Evolutionary conservation across 2,113 vertebrate species (phyloP).

Genomic region (Notiomystis cincta): DNA sequence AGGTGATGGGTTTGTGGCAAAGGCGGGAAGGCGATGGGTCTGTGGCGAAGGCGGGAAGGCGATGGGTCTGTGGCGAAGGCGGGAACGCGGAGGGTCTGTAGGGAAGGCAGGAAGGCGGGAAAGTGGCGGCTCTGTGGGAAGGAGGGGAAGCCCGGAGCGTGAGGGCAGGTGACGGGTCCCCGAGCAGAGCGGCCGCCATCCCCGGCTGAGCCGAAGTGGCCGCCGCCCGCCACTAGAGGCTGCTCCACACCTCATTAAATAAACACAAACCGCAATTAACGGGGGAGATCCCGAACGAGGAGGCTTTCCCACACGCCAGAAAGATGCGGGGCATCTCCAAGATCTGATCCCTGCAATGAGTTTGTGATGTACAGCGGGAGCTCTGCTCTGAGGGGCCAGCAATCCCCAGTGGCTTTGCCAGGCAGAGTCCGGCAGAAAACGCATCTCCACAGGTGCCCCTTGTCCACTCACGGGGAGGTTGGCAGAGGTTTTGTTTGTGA

Average conservation of each 20-base stretch:
- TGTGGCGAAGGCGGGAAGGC: background rate
- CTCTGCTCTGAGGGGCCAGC: background rate
- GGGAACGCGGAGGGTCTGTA: no score
- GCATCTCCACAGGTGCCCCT: background rate
- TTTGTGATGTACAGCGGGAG: accelerated
- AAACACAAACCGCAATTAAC: background rate
- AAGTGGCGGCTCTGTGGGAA: background rate
- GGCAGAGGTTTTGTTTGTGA: background rate
- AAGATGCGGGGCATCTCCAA: accelerated
- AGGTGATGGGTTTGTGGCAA: no score
- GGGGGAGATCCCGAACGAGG: accelerated
- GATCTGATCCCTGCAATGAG: accelerated
- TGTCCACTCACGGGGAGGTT: background rate
- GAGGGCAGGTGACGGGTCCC: accelerated
- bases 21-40: accelerated
- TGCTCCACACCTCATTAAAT: constrained; percentile 56
- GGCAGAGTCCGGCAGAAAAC: background rate
- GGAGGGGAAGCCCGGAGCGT: background rate
- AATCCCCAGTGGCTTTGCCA: background rate
- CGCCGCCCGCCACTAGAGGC: constrained; percentile 47
- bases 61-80: accelerated
- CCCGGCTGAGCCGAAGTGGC: background rate
- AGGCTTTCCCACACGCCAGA: accelerated
- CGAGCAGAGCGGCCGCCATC: background rate
- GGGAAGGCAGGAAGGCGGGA: background rate